Percentiles rank a stretch among this genome's conserved stretches.
phyloP scores from a whole-genome alignment of 2,113 vertebrate species.

The Pionites leucogaster region DNA sequence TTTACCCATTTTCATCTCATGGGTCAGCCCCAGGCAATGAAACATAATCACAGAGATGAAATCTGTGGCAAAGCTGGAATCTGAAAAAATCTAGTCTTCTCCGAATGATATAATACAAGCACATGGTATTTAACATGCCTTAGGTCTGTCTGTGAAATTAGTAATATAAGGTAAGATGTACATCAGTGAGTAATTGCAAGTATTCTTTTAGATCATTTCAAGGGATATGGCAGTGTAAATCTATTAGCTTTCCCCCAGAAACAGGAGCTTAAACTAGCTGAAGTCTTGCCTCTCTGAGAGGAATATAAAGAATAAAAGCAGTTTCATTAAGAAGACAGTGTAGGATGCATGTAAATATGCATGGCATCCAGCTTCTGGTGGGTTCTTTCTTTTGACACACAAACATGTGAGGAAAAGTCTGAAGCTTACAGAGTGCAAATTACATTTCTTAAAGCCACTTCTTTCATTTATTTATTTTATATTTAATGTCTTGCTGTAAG shows the following conservation, averaged over 20 bases:
- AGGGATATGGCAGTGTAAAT: not conserved
- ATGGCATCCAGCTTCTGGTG: not conserved
- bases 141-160: not conserved
- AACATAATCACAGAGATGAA: not conserved
- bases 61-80: not conserved
- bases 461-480: not conserved
- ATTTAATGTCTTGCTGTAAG: not conserved
- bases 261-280: not conserved
- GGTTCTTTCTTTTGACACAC: not conserved
- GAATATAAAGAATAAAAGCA: not conserved
- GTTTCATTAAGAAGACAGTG: not conserved
- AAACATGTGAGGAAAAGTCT: not conserved
- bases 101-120: not conserved
- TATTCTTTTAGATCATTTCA: not conserved
- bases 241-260: not conserved
- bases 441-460: not conserved
- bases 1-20: not conserved
- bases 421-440: not conserved
- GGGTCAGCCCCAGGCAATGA: not conserved
- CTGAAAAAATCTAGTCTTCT: not conserved
- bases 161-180: not conserved
- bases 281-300: not conserved
- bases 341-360: not conserved
- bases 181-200: not conserved
- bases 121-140: not conserved